These are phyloP conservation scores for Gobio gobio DNA, from an alignment of 2,113 vertebrate species.

Conservation along the genomic window DNA sequence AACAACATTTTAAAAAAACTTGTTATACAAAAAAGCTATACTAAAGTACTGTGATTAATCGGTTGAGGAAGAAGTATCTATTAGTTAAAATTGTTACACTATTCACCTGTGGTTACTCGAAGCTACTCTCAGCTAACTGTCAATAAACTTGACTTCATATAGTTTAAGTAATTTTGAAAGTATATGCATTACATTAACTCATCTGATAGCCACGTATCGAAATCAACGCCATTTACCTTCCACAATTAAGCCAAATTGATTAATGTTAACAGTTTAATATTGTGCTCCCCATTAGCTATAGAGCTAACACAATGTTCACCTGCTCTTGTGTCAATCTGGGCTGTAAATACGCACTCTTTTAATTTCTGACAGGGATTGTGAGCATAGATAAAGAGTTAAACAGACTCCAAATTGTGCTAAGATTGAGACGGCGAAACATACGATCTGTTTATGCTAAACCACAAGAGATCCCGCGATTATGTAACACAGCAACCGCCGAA, in stretches of 20 bases:
- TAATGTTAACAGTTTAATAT: not conserved
- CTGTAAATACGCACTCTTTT: not conserved
- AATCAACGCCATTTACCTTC: not conserved
- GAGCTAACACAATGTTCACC: constrained; percentile 1
- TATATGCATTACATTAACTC: not conserved
- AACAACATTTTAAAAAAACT: not conserved
- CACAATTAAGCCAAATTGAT: not conserved
- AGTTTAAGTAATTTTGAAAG: not conserved
- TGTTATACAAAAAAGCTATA: not conserved
- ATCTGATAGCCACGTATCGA: not conserved
- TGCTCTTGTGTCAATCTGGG: not conserved
- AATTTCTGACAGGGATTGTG: not conserved
- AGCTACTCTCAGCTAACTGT: not conserved
- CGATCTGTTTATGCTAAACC: not conserved
- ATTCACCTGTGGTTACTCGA: not conserved
- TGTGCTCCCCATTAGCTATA: not conserved
- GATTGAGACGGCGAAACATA: not conserved
- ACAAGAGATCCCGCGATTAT: constrained; percentile 31
- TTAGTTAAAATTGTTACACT: not conserved
- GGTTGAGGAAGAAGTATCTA: not conserved
- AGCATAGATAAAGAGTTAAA: not conserved
- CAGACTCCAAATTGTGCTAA: not conserved
- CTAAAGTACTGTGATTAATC: not conserved
- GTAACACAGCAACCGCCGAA: constrained; percentile 19
- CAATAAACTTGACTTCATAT: not conserved